Conservation (phyloP, 1,140 invertebrate species). For the Bombus superbus region DNA sequence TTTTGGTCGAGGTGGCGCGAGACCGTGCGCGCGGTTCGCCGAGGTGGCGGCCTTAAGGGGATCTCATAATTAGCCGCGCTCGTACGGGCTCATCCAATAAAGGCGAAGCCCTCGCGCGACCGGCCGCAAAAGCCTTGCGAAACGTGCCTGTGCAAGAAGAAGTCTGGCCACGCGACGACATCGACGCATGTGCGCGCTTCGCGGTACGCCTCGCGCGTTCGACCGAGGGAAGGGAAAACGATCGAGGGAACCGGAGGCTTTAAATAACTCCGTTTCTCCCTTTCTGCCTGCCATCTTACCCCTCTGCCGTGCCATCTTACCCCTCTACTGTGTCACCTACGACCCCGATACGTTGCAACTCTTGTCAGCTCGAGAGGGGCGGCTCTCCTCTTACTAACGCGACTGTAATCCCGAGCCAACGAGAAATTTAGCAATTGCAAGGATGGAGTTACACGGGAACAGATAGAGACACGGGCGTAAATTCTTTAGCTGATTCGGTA, state of each 20-base stretch:
- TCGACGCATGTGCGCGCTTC: background rate
- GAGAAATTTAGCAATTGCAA: no score
- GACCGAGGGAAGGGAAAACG: background rate
- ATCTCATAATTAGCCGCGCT: conserved; percentile 74
- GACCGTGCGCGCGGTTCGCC: conserved; percentile 28
- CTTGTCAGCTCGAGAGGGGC: background rate
- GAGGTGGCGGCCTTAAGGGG: conserved; percentile 63
- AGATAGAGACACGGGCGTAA: no score
- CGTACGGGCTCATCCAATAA: conserved; percentile 80
- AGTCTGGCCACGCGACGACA: conserved; percentile 34
- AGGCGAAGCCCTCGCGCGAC: conserved; percentile 71
- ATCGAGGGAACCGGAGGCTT: conserved; percentile 43
- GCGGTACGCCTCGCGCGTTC: conserved; percentile 38
- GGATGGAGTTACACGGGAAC: no score
- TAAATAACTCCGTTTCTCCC: conserved; percentile 44
- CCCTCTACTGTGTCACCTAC: background rate
- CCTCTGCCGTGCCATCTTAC: background rate
- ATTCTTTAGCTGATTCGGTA: no score
- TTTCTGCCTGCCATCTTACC: background rate
- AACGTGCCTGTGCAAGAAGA: conserved; percentile 26
- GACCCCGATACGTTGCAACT: conserved; percentile 25
- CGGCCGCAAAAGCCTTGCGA: conserved; percentile 51
- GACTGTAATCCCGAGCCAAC: background rate
- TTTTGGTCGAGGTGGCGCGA: conserved; percentile 22
- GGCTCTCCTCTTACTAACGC: background rate